Conservation (phyloP, 2,797 vertebrate genomes). For the Urosaurus nigricauda region DNA sequence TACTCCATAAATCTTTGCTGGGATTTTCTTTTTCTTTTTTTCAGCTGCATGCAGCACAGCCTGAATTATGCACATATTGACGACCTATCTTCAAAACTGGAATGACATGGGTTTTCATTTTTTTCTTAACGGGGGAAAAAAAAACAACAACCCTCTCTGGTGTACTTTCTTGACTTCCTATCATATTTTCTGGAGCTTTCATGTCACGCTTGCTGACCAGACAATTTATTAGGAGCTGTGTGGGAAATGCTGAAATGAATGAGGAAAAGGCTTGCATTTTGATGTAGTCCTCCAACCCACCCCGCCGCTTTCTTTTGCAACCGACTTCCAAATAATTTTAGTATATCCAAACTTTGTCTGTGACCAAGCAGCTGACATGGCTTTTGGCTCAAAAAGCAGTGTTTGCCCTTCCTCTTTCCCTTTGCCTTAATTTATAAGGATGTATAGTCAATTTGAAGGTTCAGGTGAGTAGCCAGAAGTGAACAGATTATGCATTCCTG, state of each 20-base stretch:
- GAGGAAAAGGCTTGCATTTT: slow-evolving; percentile 48
- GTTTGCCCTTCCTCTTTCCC: not conserved
- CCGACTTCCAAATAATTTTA: slow-evolving; percentile 23
- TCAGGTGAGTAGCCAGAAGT: not conserved
- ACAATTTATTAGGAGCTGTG: slow-evolving; percentile 53
- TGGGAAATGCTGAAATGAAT: slow-evolving; percentile 56
- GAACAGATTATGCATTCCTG: not conserved
- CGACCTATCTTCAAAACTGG: slow-evolving; percentile 35
- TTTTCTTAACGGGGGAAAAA: not conserved
- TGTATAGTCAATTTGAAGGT: not conserved
- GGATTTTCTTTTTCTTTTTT: slow-evolving; percentile 1
- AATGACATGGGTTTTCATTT: not conserved
- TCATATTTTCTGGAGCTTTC: slow-evolving; percentile 52
- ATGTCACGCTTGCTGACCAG: slow-evolving; percentile 52
- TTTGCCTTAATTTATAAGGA: not conserved
- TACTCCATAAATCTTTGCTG: slow-evolving; percentile 35
- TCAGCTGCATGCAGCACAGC: not conserved
- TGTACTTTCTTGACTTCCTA: not conserved
- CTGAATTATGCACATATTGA: slow-evolving; percentile 47
- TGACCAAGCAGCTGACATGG: not conserved
- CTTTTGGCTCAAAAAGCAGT: not conserved
- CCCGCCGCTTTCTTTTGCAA: not conserved
- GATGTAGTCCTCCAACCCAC: not conserved
- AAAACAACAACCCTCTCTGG: not conserved
- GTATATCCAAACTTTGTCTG: slow-evolving; percentile 26